Conservation (phyloP, 2,113 vertebrate genomes). For the Cathartes aura region DNA sequence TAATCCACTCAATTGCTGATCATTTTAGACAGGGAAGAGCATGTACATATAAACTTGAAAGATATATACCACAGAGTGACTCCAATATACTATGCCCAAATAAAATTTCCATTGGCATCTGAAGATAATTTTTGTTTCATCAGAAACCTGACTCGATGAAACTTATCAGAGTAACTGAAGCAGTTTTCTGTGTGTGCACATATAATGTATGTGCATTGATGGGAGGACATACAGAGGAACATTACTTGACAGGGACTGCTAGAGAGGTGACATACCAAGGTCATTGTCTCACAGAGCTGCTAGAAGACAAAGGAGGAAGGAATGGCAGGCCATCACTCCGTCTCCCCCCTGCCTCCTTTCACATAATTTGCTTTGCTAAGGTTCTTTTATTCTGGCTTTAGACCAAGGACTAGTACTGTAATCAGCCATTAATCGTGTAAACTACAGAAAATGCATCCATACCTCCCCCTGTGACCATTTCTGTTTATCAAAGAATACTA, state of each 20-base stretch:
- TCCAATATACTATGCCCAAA: neutral
- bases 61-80: neutral
- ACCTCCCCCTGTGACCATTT: neutral
- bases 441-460: neutral
- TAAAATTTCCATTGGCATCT: neutral
- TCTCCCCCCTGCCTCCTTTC: neutral
- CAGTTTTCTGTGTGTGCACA: neutral
- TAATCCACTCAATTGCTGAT: neutral
- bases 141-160: neutral
- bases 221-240: neutral
- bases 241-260: neutral
- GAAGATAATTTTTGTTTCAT: neutral
- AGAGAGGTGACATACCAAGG: neutral
- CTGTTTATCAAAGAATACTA: neutral
- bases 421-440: neutral
- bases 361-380: neutral
- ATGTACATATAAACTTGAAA: fast-evolving
- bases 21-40: neutral
- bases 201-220: too few relatives aligned
- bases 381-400: neutral
- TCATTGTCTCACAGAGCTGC: neutral
- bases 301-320: neutral
- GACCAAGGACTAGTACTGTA: neutral
- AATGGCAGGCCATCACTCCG: neutral
- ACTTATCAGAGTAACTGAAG: neutral